These are phyloP conservation scores for Morpho helenor DNA, from an alignment of 2,888 invertebrate species.

Conservation along the genomic window DNA sequence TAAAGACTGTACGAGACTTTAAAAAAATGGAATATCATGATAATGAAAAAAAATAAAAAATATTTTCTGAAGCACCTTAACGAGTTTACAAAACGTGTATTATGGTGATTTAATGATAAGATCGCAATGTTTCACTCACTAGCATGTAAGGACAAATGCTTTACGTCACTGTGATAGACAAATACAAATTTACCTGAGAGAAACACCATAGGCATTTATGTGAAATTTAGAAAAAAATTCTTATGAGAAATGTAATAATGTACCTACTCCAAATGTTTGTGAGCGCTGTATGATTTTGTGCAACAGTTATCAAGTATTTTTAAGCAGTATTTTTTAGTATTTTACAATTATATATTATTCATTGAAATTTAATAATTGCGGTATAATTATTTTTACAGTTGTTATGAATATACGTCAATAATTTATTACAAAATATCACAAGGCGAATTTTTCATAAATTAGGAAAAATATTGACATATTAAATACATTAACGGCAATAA, in stretches of 20 bases:
- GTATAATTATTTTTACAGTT: too few relatives aligned
- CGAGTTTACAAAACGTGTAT: constrained; percentile 70
- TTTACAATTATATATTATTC: too few relatives aligned
- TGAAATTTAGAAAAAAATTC: constrained; percentile 41
- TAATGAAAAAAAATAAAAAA: constrained; percentile 40
- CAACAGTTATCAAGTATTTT: not conserved
- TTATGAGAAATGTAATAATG: constrained; percentile 46
- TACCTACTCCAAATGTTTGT: constrained; percentile 41
- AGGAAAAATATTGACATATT: too few relatives aligned
- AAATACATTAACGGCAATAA: too few relatives aligned
- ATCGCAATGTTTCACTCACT: constrained; percentile 73
- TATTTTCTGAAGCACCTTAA: constrained; percentile 75
- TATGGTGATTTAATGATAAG: constrained; percentile 73
- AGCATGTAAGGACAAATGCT: constrained; percentile 78
- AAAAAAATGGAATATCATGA: constrained; percentile 57
- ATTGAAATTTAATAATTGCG: too few relatives aligned
- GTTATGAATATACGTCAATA: too few relatives aligned
- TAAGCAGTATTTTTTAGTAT: too few relatives aligned
- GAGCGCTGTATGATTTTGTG: constrained; percentile 43
- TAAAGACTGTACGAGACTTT: constrained; percentile 74
- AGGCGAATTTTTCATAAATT: too few relatives aligned
- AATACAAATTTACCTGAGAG: constrained; percentile 67
- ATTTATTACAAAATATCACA: too few relatives aligned
- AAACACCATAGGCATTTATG: constrained; percentile 63
- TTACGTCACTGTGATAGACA: constrained; percentile 76